Conservation (phyloP, 2,888 invertebrate genomes). For the Drosophila picticornis region DNA sequence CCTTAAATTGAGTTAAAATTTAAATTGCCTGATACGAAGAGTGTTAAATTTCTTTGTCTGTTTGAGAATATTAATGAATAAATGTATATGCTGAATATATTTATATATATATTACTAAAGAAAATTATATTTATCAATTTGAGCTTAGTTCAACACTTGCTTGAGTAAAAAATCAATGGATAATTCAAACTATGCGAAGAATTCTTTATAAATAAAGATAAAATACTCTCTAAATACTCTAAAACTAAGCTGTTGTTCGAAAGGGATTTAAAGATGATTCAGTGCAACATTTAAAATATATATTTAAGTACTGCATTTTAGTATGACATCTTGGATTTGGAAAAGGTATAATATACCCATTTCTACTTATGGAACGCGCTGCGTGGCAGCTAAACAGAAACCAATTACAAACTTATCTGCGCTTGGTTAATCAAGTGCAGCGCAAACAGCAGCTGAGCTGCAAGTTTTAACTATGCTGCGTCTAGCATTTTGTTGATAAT, state of each 20-base stretch:
- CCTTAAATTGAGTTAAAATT: background rate
- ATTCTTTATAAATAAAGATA: background rate
- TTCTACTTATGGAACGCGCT: background rate
- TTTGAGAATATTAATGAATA: background rate
- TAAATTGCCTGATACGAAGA: background rate
- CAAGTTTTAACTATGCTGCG: constrained; percentile 1
- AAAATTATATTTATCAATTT: background rate
- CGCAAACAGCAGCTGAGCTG: constrained; percentile 7
- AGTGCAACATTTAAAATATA: background rate
- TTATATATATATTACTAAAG: background rate
- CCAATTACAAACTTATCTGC: constrained; percentile 79
- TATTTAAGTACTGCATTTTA: background rate
- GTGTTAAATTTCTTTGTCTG: background rate
- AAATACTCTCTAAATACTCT: no score
- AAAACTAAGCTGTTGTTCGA: background rate
- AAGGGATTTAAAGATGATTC: background rate
- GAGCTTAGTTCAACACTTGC: background rate
- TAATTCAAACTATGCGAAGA: background rate
- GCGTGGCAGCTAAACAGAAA: constrained; percentile 45
- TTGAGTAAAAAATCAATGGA: background rate
- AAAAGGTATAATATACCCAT: background rate
- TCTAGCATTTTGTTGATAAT: constrained; percentile 1
- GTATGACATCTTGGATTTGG: background rate
- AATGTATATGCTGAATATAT: background rate
- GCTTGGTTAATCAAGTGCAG: constrained; percentile 80